phyloP scores from a whole-genome alignment of 2,113 vertebrate genomes.

The Podarcis muralis region DNA sequence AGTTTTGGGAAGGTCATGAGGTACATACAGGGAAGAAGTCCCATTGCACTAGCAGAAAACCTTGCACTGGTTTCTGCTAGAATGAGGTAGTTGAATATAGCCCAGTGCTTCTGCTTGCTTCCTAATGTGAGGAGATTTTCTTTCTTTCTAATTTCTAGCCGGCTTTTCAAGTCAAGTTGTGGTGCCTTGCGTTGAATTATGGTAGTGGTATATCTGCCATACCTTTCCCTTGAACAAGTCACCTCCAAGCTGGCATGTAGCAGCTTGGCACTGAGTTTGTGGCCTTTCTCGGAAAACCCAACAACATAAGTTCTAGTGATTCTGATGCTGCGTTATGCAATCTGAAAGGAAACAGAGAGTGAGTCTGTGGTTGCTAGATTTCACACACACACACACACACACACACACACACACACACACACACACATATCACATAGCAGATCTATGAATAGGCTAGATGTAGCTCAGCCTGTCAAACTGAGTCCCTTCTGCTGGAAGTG shows the following conservation, averaged over 20 bases:
- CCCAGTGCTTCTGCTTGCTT: neutral
- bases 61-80: too few relatives aligned
- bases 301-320: neutral
- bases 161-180: neutral
- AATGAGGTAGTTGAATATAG: too few relatives aligned
- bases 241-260: neutral
- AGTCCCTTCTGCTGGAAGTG: neutral
- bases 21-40: too few relatives aligned
- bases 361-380: neutral
- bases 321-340: neutral
- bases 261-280: neutral
- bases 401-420: neutral
- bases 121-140: neutral
- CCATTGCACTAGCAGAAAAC: too few relatives aligned
- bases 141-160: neutral
- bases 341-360: neutral
- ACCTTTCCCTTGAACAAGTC: neutral
- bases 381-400: neutral
- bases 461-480: neutral
- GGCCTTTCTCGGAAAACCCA: neutral
- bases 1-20: too few relatives aligned
- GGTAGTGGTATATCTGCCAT: neutral
- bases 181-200: neutral
- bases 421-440: neutral
- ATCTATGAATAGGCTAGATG: neutral